A percentile compares a stretch with the other conserved stretches of the same genome.
Evolutionary conservation across 2,113 vertebrate species (phyloP).

Genomic region (Himantopus leucocephalus): DNA sequence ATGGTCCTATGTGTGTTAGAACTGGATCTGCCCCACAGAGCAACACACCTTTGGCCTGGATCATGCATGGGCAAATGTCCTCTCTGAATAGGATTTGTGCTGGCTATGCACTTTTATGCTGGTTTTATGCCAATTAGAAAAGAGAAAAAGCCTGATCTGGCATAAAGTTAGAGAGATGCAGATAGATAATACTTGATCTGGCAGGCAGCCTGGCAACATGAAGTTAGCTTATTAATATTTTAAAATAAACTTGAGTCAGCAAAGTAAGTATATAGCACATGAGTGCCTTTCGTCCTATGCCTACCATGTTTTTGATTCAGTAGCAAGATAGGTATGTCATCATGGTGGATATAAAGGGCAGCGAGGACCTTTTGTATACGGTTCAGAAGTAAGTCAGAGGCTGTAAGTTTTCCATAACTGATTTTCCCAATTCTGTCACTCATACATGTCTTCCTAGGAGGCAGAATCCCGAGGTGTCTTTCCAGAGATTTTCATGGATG

Average conservation of each 20-base stretch:
- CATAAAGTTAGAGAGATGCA: not conserved
- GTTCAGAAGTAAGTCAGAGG: not conserved
- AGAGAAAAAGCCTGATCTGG: not conserved
- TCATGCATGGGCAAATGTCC: not conserved
- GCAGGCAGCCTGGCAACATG: not conserved
- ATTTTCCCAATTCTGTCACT: not conserved
- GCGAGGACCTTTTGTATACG: not conserved
- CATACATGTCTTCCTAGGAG: not conserved
- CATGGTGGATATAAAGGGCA: not conserved
- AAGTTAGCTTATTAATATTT: conserved; percentile 29
- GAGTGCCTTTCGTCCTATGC: not conserved
- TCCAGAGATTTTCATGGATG: not conserved
- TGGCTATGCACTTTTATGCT: not conserved
- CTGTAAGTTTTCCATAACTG: not conserved
- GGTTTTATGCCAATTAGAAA: not conserved
- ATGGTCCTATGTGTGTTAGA: not conserved
- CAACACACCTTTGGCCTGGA: not conserved
- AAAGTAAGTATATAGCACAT: not conserved
- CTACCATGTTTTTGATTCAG: not conserved
- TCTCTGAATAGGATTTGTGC: not conserved
- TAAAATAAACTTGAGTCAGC: not conserved
- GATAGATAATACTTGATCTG: not conserved
- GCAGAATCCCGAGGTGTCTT: not conserved
- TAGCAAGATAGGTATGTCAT: not conserved
- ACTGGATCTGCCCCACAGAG: not conserved